Evolutionary conservation across 2,113 vertebrate genomes (phyloP).

Genomic region (Rhabdornis inornatus): DNA sequence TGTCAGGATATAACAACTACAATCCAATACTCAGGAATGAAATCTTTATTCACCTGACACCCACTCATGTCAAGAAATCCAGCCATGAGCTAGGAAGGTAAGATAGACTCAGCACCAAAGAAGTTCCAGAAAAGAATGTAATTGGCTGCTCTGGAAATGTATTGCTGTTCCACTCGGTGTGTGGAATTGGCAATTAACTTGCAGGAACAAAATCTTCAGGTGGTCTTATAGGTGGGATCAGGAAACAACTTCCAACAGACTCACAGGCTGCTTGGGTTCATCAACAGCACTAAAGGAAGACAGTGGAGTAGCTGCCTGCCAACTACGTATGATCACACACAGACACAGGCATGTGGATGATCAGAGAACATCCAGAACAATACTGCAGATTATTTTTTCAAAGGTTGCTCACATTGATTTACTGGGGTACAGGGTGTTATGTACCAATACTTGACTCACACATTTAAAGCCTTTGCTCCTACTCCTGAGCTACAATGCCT

Average conservation of each 20-base stretch:
- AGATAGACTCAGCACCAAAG: background rate
- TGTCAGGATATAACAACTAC: background rate
- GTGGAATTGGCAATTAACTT: background rate
- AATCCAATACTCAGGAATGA: background rate
- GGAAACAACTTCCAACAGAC: background rate
- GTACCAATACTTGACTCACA: background rate
- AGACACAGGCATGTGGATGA: background rate
- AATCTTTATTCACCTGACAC: background rate
- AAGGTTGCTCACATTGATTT: background rate
- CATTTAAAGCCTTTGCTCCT: background rate
- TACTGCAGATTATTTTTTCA: background rate
- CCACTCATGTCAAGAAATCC: accelerated
- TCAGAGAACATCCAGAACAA: background rate
- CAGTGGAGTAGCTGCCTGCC: background rate
- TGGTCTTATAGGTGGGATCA: background rate
- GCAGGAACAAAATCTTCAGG: background rate
- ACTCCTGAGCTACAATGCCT: background rate
- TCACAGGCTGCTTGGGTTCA: background rate
- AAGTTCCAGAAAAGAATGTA: background rate
- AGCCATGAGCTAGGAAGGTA: background rate
- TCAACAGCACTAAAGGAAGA: background rate
- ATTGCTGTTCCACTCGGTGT: background rate
- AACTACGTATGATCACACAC: background rate
- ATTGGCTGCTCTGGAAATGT: background rate
- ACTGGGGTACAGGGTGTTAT: background rate